These are phyloP conservation scores for Ophiothrix spiculata DNA, from an alignment of 35 echinoderm and acorn worm genomes.

Conservation along the genomic window DNA sequence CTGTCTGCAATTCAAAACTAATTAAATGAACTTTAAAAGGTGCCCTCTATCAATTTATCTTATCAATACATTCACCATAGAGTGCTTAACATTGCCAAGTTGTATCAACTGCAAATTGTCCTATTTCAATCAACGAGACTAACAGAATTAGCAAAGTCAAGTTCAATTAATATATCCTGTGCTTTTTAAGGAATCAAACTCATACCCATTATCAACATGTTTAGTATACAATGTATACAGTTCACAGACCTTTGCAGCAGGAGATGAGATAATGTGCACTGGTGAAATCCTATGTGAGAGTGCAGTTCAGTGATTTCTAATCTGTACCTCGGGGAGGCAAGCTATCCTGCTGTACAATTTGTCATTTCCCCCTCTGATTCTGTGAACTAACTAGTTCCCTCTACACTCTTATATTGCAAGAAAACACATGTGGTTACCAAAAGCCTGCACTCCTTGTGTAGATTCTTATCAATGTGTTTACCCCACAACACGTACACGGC, in stretches of 20 bases:
- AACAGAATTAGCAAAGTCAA: not conserved
- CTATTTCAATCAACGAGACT: not conserved
- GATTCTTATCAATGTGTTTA: too few species aligned
- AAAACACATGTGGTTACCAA: too few species aligned
- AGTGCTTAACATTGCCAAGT: not conserved
- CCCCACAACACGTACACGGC: too few species aligned
- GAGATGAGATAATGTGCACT: not conserved
- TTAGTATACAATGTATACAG: not conserved
- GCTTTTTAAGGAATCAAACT: not conserved
- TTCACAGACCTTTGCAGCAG: not conserved
- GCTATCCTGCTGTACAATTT: not conserved
- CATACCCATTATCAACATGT: not conserved
- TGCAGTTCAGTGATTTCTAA: not conserved
- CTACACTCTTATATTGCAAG: too few species aligned
- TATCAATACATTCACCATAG: not conserved
- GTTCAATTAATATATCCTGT: not conserved
- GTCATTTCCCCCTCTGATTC: not conserved
- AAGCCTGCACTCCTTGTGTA: too few species aligned
- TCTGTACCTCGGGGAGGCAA: not conserved
- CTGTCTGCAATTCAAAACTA: not conserved
- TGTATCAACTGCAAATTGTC: not conserved
- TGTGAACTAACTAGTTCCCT: not conserved
- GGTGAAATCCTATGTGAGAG: not conserved
- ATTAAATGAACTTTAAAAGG: not conserved
- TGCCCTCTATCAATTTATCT: not conserved